Conservation (phyloP, 30 jellyfish, hydroid and myxozoan species). For the Turritopsis rubra region DNA sequence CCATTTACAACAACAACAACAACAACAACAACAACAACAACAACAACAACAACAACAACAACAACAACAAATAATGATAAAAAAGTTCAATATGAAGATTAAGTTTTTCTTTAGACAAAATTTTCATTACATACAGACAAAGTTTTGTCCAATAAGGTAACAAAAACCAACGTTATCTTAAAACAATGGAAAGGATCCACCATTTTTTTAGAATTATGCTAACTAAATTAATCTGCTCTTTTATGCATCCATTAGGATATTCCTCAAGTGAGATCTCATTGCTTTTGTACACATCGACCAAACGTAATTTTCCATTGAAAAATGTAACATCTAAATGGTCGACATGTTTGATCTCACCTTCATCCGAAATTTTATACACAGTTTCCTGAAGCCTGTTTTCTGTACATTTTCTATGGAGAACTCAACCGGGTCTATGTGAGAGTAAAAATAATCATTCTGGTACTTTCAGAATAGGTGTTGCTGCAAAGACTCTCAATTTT, state of each 20-base stretch:
- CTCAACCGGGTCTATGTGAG: not conserved
- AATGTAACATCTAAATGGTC: not conserved
- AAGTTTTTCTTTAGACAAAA: too few relatives aligned
- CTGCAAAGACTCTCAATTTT: slow-evolving; percentile 32
- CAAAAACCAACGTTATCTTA: too few relatives aligned
- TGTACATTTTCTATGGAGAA: not conserved
- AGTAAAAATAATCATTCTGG: not conserved
- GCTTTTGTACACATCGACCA: not conserved
- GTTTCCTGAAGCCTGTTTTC: not conserved
- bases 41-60: too few relatives aligned
- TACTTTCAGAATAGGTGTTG: not conserved
- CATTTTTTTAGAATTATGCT: not conserved
- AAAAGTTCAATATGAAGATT: too few relatives aligned
- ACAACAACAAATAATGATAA: too few relatives aligned
- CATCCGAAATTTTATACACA: not conserved
- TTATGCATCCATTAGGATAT: not conserved
- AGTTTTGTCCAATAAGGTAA: too few relatives aligned
- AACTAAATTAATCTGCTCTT: not conserved
- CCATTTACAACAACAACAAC: too few relatives aligned
- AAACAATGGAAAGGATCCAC: not conserved
- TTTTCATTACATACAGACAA: too few relatives aligned
- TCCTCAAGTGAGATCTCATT: not conserved
- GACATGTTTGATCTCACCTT: not conserved
- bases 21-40: too few relatives aligned
- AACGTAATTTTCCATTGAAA: not conserved